Base-by-base conservation (phyloP, 2,888 invertebrate genomes). In the Ectemnius lituratus region DNA sequence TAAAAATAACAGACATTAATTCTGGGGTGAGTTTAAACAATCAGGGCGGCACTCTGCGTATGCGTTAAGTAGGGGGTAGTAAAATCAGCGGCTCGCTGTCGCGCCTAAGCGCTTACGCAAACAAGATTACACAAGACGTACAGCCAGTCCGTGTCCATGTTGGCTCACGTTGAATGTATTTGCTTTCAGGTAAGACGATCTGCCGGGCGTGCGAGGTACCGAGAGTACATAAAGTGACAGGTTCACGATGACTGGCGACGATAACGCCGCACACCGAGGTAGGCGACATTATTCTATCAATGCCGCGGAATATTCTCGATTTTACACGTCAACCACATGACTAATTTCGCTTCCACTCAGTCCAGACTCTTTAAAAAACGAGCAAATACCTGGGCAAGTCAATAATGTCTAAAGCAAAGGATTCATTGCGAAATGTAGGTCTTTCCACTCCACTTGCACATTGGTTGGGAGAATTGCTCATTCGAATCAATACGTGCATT, bases 361-460 rank as follows among this genome's bases (percentile, higher is more conserved):
- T 89, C 88, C 88, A 88, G 87, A 90, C 89, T 90, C 90, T 90
- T 90, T 88, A 90, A 89, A 90, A 90, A 89, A 88, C 89, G 87
- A 88, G 87, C 88, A 89, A 90, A 89, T 90, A 90, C 90, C 87
- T 87, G 87, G 90, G 90, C 90, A 90, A 90, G 90, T 90, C 89
- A 90, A 88, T 85, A 87, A 82, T 80, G 84, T 85, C 86, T 84
- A 37, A 37, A 37, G 37, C 37, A 37, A 37, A 37, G 11, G 8
- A 37, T 0, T 37, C 37, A 37, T 23, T 23, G 23, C 23, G 23
- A 23, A 23, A 37, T 11, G 11, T 37, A 37, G 37, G 37, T 37
- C 11, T 37, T 37, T 37, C 37, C 5, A 37, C 37, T 8, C 37
- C 5, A 37, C 8, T 23, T 23, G 23, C 3, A 23, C 23, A 23